Evolutionary conservation across 1,140 invertebrate species (phyloP).

Genomic region (Druon quercuslanigerum): DNA sequence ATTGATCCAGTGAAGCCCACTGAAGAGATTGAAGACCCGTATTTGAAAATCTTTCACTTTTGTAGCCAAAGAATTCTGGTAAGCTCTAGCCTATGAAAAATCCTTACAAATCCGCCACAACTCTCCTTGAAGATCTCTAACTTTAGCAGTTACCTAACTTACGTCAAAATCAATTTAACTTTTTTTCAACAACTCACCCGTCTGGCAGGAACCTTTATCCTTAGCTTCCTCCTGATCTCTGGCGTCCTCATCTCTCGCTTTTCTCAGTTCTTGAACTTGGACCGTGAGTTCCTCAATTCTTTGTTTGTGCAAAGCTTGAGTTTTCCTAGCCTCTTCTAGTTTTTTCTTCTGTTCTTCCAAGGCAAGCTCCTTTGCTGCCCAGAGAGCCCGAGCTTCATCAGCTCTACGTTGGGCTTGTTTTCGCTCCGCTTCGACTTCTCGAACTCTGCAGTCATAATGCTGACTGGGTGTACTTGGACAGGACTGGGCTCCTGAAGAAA

Average conservation of each 20-base stretch:
- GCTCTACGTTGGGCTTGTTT: constrained; percentile 55
- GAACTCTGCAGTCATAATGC: constrained; percentile 59
- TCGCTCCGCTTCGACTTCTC: constrained; percentile 61
- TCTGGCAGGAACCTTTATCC: constrained; percentile 37
- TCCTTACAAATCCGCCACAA: too few relatives aligned
- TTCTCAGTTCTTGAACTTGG: constrained; percentile 40
- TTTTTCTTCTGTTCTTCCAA: constrained; percentile 47
- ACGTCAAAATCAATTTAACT: too few relatives aligned
- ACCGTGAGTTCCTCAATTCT: constrained; percentile 46
- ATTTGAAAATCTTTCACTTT: too few relatives aligned
- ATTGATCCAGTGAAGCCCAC: too few relatives aligned
- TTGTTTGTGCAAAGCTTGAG: constrained; percentile 45
- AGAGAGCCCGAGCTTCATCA: constrained; percentile 56
- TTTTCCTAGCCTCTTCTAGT: constrained; percentile 50
- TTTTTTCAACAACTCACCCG: constrained; percentile 26
- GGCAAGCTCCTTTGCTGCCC: constrained; percentile 51
- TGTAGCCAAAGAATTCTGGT: too few relatives aligned
- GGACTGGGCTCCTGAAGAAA: constrained; percentile 31
- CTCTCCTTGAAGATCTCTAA: too few relatives aligned
- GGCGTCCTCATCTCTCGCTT: constrained; percentile 17
- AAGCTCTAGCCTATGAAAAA: too few relatives aligned
- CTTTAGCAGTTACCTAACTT: too few relatives aligned
- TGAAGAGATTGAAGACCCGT: too few relatives aligned
- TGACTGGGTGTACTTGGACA: constrained; percentile 56
- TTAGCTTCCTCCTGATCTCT: constrained; percentile 18